These are phyloP conservation scores for Maccullochella peelii DNA, from an alignment of 2,113 vertebrate species.

Conservation along the genomic window DNA sequence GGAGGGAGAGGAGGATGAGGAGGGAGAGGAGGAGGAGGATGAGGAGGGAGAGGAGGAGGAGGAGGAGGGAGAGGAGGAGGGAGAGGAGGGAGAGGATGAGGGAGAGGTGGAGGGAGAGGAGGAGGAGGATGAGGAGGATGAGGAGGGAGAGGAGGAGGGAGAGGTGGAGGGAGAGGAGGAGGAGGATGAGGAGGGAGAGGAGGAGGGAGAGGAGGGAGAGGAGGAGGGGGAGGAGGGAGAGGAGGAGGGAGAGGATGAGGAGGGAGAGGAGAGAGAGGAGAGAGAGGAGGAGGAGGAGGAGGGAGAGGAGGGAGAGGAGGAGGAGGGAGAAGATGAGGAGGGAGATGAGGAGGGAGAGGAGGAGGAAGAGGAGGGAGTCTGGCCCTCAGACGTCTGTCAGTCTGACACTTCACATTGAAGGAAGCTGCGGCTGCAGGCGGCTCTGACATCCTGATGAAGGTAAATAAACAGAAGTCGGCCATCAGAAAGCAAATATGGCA, in stretches of 20 bases:
- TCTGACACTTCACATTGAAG: not conserved
- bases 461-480: no score
- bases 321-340: slow-evolving; percentile 74
- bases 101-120: slow-evolving; percentile 73
- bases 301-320: slow-evolving; percentile 59
- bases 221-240: no score
- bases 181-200: slow-evolving; percentile 77
- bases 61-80: no score
- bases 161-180: slow-evolving; percentile 77
- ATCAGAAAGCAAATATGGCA: no score
- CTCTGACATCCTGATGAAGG: no score
- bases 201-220: slow-evolving; percentile 48
- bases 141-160: no score
- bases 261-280: slow-evolving; percentile 79
- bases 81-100: slow-evolving; percentile 80
- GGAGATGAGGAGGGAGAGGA: no score
- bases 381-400: slow-evolving; percentile 17
- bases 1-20: slow-evolving; percentile 80
- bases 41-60: no score
- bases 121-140: slow-evolving; percentile 51
- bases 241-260: slow-evolving; percentile 72
- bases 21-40: slow-evolving; percentile 65
- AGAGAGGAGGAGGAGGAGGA: slow-evolving; percentile 79
- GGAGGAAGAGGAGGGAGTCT: slow-evolving; percentile 36
- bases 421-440: no score